Conservation (phyloP, 2,888 invertebrate species). For the Lacanobia wlatinum region DNA sequence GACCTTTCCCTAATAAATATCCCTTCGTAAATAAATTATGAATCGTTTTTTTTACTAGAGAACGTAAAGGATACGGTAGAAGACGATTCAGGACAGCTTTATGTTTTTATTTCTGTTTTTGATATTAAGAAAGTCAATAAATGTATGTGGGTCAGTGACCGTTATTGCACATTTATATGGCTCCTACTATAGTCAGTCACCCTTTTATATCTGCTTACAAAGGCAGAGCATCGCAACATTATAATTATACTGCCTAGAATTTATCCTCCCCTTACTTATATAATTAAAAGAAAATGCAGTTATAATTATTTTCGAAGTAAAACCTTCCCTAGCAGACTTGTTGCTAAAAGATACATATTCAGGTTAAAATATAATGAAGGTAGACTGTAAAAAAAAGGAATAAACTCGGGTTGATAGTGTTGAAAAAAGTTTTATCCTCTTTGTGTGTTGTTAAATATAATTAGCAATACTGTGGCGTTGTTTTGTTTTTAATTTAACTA, state of each 20-base stretch:
- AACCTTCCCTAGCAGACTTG: background rate
- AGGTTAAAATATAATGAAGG: constrained; percentile 26
- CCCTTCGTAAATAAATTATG: too few relatives aligned
- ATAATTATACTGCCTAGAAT: background rate
- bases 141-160: too few relatives aligned
- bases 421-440: background rate
- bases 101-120: too few relatives aligned
- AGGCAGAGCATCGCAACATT: too few relatives aligned
- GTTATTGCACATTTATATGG: too few relatives aligned
- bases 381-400: constrained; percentile 2
- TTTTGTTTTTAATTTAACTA: background rate
- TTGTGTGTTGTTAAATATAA: background rate
- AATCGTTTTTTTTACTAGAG: too few relatives aligned
- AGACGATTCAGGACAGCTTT: too few relatives aligned
- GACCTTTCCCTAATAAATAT: too few relatives aligned
- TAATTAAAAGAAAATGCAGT: constrained; percentile 8
- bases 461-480: background rate
- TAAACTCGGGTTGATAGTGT: constrained; percentile 4
- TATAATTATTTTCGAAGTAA: background rate
- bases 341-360: constrained; percentile 15
- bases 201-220: too few relatives aligned
- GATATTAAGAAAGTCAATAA: too few relatives aligned
- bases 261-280: background rate
- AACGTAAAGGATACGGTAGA: too few relatives aligned
- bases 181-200: too few relatives aligned